A percentile compares a stretch with the other conserved stretches of the same genome.
Conservation (phyloP, 2,888 invertebrate genomes). For the Anarsia innoxiella region DNA sequence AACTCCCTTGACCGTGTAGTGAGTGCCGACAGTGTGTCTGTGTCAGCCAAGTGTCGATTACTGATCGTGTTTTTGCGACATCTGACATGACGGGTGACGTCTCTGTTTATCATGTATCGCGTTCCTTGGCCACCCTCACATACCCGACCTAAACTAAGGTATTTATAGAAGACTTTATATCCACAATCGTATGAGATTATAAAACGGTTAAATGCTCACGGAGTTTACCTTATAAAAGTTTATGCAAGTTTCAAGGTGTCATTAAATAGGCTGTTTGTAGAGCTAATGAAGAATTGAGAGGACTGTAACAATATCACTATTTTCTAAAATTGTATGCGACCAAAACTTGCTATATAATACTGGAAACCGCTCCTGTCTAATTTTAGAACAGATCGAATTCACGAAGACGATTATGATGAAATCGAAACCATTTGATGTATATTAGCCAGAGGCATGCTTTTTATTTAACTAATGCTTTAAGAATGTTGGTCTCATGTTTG, state of each 20-base stretch:
- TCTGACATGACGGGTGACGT: slow-evolving; percentile 36
- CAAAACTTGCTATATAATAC: no score
- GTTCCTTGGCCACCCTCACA: slow-evolving; percentile 68
- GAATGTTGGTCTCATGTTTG: no score
- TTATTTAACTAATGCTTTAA: no score
- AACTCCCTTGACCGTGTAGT: slow-evolving; percentile 42
- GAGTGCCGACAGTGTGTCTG: slow-evolving; percentile 48
- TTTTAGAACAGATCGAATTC: no score
- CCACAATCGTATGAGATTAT: background rate
- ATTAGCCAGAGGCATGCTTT: no score
- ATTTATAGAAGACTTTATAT: slow-evolving; percentile 29
- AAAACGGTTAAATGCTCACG: background rate
- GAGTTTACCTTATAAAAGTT: slow-evolving; percentile 1
- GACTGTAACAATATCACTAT: no score
- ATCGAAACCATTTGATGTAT: no score
- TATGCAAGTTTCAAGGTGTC: slow-evolving; percentile 8
- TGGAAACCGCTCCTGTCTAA: no score
- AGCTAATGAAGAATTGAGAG: no score
- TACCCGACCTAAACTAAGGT: slow-evolving; percentile 73
- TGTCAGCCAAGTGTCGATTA: slow-evolving; percentile 51
- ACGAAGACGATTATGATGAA: no score
- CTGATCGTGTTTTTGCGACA: slow-evolving; percentile 35
- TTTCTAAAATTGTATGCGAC: no score
- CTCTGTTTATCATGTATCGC: slow-evolving; percentile 25
- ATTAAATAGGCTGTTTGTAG: background rate